Evolutionary conservation across 1,140 invertebrate genomes (phyloP), one percentile per base, ranked within the genome.

Genomic region (Formica exsecta): DNA sequence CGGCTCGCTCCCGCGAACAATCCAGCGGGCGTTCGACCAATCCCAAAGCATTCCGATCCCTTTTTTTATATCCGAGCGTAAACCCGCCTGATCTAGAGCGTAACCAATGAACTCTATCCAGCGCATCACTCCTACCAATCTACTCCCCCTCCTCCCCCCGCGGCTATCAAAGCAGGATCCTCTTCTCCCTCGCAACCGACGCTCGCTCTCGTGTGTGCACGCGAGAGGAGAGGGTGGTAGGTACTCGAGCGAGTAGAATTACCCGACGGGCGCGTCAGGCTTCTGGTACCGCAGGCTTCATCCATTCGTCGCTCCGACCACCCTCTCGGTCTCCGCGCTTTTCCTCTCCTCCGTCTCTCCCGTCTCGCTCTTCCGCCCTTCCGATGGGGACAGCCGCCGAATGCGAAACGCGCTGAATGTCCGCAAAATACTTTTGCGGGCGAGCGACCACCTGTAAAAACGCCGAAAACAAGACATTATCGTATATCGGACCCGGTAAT

Each of bases 201-300:
- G 57, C 70, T 51, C 77, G 62, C 75, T 65, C 74, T 29, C 61
- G 36, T 48, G 57, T 85, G 38, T 80, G 70, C 80, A 81, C 85
- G 86, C 62, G 80, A 84, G 89, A 89, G 48, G 92, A 86, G 89
- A 90, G 91, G 86, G 91, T 92, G 88, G 92, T 90, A 92, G 88
- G 92, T 92, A 93, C 91, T 92, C 92, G 91, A 94, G 91, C 91
- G 93, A 92, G 91, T 93, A 92, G 91, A 94, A 94, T 93, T 93
- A 93, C 91, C 91, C 89, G 92, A 90, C 91, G 91, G 90, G 87
- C 87, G 89, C 91, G 93, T 87, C 83, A 89, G 87, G 89, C 90
- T 93, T 91, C 92, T 90, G 86, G 88, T 87, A 91, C 91, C 90
- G 89, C 89, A 85, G 89, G 90, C 88, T 93, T 92, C 91, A 86